Conservation (phyloP, 2,113 vertebrate genomes). For the Callopanchax toddi region DNA sequence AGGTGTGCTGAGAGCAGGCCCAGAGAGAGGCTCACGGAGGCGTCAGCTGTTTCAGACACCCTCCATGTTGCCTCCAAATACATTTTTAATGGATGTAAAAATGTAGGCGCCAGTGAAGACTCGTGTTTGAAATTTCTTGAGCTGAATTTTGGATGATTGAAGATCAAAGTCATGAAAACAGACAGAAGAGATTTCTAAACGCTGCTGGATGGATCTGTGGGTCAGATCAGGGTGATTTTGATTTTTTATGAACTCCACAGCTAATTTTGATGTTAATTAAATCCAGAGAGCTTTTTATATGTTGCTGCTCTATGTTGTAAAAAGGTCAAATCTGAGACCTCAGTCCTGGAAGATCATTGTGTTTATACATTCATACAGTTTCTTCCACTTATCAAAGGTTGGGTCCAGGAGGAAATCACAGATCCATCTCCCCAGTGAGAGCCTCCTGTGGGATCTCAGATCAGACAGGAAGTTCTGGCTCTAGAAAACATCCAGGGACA, state of each 20-base stretch:
- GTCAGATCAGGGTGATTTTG: not conserved
- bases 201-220: slow-evolving; percentile 1
- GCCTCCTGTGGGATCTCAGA: no score
- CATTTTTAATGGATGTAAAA: slow-evolving; percentile 33
- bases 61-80: slow-evolving; percentile 20
- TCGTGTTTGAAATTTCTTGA: not conserved
- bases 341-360: no score
- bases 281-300: not conserved
- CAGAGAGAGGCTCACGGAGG: not conserved
- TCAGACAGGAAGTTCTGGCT: no score
- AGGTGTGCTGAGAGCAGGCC: slow-evolving; percentile 1
- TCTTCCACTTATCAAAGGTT: no score
- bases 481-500: no score
- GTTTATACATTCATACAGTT: no score
- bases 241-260: not conserved
- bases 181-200: not conserved
- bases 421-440: no score
- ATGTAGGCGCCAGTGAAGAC: not conserved
- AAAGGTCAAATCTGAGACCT: no score
- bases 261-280: not conserved
- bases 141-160: slow-evolving; percentile 12
- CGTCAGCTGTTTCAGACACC: not conserved
- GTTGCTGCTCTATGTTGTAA: no score
- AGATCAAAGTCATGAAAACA: slow-evolving; percentile 14
- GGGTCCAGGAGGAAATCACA: no score